Base-by-base conservation (phyloP, 64 coral and sea anemone species). In the Acropora tenuis region DNA sequence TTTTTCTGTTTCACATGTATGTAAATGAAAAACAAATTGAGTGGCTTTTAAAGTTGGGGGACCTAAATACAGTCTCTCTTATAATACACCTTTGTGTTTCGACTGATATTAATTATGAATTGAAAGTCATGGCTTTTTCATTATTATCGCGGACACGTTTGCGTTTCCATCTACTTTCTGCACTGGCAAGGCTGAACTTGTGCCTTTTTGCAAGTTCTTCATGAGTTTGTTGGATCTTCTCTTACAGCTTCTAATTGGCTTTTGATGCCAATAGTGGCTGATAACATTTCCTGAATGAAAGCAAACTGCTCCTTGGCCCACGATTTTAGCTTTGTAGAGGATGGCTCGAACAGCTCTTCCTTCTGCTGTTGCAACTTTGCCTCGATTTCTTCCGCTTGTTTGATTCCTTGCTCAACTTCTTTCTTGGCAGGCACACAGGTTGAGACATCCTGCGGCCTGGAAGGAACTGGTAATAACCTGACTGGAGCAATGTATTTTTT, bases 251-350 rank as follows among this genome's bases (percentile, higher is more conserved):
- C 65, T 9, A 86, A 52, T 19, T 73, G 65, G 69, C 48, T 41
- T 52, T 86, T 73, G 16, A 86, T 16, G 73, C 9, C 8, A 43
- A 19, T 17, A 17, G 10, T 18, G 12, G 15, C 42, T 46, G 82
- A 50, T 5, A 71, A 73, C 5, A 30, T 86, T 72, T 86, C 43
- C 67, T 86, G 83, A 47, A 52, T 50, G 13, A 73, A 86, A 72
- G 60, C n/a, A 86, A 86, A 86, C 83, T 86, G 42, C 48, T 86
- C 83, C 63, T 73, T 86, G 15, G 83, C 83, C 83, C 83, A 86
- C 13, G 83, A 72, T 69, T 86, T 69, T n/a, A 86, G 43, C 83
- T 49, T 65, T 16, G 66, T 73, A 49, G 65, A 73, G 2, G 63
- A 50, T 72, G 67, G 44, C 69, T 72, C 65, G 73, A 73, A 86